These are phyloP conservation scores for Axis porcinus DNA, from an alignment of 2,113 vertebrate genomes.

Conservation along the genomic window DNA sequence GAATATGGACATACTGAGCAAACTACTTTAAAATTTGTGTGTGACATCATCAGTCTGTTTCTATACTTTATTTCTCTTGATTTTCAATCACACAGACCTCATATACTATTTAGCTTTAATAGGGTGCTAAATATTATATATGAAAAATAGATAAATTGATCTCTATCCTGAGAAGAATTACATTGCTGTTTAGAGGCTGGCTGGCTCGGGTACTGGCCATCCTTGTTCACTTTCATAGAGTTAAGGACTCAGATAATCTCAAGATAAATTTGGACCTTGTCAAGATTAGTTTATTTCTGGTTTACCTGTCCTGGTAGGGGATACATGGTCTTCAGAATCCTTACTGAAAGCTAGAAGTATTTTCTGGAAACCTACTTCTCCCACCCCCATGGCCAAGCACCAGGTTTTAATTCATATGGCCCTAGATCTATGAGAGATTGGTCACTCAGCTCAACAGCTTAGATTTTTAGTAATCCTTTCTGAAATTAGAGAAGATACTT, in stretches of 20 bases:
- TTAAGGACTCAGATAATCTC: background rate
- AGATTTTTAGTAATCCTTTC: background rate
- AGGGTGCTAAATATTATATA: background rate
- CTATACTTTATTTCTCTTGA: background rate
- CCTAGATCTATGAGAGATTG: background rate
- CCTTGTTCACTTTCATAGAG: background rate
- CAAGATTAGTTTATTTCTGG: background rate
- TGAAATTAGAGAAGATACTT: background rate
- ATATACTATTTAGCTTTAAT: background rate
- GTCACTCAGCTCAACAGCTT: background rate
- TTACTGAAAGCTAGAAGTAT: background rate
- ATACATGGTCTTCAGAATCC: background rate
- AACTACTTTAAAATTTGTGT: slow-evolving; percentile 5
- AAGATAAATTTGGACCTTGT: background rate
- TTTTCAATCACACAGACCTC: background rate
- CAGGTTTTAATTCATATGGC: background rate
- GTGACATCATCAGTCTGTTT: background rate
- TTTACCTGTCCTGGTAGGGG: background rate
- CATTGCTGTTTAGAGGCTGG: background rate
- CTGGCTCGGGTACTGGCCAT: background rate
- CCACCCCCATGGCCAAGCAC: background rate
- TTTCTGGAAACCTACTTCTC: background rate
- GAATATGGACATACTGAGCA: background rate
- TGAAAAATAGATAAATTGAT: background rate
- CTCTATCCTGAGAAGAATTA: background rate